Conservation (phyloP, 1,140 invertebrate genomes). For the Lordiphosa collinella region DNA sequence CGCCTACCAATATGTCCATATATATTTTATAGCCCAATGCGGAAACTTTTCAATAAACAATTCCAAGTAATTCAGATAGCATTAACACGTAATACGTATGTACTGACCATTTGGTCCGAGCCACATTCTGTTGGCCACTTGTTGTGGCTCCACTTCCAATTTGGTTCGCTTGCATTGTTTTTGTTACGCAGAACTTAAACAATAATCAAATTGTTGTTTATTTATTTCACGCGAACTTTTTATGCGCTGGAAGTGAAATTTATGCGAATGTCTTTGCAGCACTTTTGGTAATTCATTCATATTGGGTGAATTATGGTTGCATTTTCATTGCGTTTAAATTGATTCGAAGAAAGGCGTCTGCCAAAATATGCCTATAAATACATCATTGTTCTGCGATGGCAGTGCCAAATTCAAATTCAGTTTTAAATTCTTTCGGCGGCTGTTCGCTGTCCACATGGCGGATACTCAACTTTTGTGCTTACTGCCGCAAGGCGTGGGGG, state of each 20-base stretch:
- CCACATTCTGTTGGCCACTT: conserved; percentile 32
- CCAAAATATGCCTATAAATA: conserved; percentile 38
- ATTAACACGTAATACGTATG: conserved; percentile 9
- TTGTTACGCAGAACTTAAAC: conserved; percentile 42
- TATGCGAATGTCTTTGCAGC: conserved; percentile 36
- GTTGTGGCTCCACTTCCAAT: conserved; percentile 55
- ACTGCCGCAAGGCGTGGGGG: conserved; percentile 11
- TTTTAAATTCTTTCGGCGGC: not conserved
- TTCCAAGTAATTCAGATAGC: conserved; percentile 9
- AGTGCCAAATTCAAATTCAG: conserved; percentile 33
- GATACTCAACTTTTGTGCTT: conserved; percentile 44
- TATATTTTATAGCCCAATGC: conserved; percentile 43
- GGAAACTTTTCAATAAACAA: conserved; percentile 49
- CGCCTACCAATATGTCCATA: conserved; percentile 21
- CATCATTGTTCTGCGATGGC: conserved; percentile 17
- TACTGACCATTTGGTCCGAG: conserved; percentile 6
- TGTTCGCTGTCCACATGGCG: conserved; percentile 22
- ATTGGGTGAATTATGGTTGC: conserved; percentile 20
- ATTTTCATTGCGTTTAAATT: conserved; percentile 54
- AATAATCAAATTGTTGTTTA: conserved; percentile 62
- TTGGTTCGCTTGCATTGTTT: conserved; percentile 18
- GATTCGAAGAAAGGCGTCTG: conserved; percentile 18
- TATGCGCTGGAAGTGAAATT: conserved; percentile 45
- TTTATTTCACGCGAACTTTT: conserved; percentile 57
- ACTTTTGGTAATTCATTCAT: too few relatives aligned